These are phyloP conservation scores for Limnephilus auricula DNA, from an alignment of 2,888 invertebrate genomes.

Conservation along the genomic window DNA sequence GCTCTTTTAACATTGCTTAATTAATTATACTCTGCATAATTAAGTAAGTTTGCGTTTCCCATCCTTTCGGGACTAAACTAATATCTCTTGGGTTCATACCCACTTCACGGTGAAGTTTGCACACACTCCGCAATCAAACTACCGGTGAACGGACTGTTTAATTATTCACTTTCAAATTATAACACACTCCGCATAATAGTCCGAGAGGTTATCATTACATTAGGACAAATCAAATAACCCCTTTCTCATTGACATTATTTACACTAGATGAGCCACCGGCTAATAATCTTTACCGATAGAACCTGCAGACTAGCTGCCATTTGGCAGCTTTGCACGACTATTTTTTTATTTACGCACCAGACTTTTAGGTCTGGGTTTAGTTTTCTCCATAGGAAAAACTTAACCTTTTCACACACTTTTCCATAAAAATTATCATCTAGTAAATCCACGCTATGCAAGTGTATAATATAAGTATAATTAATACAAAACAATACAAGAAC, in stretches of 20 bases:
- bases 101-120: not conserved
- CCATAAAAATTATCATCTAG: no score
- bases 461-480: no score
- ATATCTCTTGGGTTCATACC: not conserved
- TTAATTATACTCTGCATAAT: not conserved
- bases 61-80: no score
- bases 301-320: no score
- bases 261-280: not conserved
- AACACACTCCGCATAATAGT: not conserved
- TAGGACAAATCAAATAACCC: conserved; percentile 2
- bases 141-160: not conserved
- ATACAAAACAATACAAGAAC: no score
- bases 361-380: no score
- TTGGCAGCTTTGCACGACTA: no score
- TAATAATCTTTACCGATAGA: not conserved
- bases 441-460: no score
- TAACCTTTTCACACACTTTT: no score
- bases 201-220: conserved; percentile 2
- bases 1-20: no score
- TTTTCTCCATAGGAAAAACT: no score
- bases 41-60: not conserved
- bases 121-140: not conserved
- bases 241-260: not conserved
- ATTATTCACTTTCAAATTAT: not conserved
- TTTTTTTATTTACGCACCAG: no score